Evolutionary conservation across 2,797 vertebrate genomes (phyloP), one percentile per base, ranked within the genome.

Genomic region (Loris lydekkerianus): DNA sequence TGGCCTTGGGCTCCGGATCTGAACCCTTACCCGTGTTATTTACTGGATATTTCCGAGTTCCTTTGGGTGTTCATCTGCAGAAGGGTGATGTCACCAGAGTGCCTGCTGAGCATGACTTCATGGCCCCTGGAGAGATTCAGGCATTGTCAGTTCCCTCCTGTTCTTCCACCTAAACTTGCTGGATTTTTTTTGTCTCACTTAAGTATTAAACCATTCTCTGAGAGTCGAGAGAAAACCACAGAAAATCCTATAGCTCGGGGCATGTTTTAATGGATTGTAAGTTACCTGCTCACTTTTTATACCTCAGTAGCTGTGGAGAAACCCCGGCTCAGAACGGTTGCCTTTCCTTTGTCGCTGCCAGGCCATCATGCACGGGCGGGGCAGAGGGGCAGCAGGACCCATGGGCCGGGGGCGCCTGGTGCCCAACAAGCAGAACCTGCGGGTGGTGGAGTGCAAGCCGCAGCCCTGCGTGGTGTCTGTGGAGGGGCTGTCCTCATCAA

Each of bases 401-500:
- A 97, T 98, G 98, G 98, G 99, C 98, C 98, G 98, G 94, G 99
- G 99, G 81, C 98, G 99, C 61, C 93, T 98, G 96, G 98, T 98
- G 98, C 97, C 99, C 97, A 99, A 99, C 97, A 99, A 99, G 97
- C 99, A 99, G 98, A 99, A 98, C 98, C 98, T 98, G 93, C 99
- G 98, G 87, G 98, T 97, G 88, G 98, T 98, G 60, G 99, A 99
- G 97, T 99, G 99, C 98, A 99, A 98, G 97, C 98, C 98, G 81
- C 99, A 99, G 97, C 98, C 98, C 92, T 99, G 99, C 8, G 98
- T 99, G 0, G 99, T 99, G 97, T 99, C 99, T 94, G 99, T 99
- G 88, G 99, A 99, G 97, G 99, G 99, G 92, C 99, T 99, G 95
- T 99, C 99, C 70, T 99, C 99, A 11, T 99, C 99, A 97, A 99